phyloP scores from a whole-genome alignment of 2,113 vertebrate species.

The Hyaena hyaena region DNA sequence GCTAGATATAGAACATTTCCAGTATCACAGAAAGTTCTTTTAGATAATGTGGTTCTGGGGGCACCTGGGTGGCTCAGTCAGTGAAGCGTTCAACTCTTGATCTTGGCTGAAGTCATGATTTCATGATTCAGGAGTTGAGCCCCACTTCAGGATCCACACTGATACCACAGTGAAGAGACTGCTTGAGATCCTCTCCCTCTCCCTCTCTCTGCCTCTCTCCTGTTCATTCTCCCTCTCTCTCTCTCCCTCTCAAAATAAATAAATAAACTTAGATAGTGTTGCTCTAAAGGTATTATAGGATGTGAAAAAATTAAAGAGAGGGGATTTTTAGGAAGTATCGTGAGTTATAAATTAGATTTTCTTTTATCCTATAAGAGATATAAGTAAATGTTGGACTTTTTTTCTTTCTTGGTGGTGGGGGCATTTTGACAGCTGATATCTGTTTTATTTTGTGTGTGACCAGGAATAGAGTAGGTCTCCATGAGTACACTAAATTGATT shows the following conservation, averaged over 20 bases:
- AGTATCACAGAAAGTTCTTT: not conserved
- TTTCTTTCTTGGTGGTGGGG: not conserved
- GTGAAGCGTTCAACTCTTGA: too few relatives aligned
- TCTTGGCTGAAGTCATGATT: too few relatives aligned
- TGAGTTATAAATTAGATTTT: not conserved
- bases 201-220: too few relatives aligned
- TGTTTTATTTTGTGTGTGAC: not conserved
- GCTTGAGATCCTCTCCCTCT: too few relatives aligned
- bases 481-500: not conserved
- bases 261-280: not conserved
- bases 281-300: not conserved
- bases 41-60: not conserved
- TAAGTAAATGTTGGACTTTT: not conserved
- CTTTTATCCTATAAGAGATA: not conserved
- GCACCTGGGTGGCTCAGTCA: too few relatives aligned
- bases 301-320: not conserved
- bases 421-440: not conserved
- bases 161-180: too few relatives aligned
- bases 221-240: too few relatives aligned
- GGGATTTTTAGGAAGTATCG: not conserved
- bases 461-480: not conserved
- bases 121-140: too few relatives aligned
- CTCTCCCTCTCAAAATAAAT: too few relatives aligned
- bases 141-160: too few relatives aligned
- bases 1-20: not conserved